Conservation (phyloP, 2,888 invertebrate species). For the Macrosiphum euphorbiae region DNA sequence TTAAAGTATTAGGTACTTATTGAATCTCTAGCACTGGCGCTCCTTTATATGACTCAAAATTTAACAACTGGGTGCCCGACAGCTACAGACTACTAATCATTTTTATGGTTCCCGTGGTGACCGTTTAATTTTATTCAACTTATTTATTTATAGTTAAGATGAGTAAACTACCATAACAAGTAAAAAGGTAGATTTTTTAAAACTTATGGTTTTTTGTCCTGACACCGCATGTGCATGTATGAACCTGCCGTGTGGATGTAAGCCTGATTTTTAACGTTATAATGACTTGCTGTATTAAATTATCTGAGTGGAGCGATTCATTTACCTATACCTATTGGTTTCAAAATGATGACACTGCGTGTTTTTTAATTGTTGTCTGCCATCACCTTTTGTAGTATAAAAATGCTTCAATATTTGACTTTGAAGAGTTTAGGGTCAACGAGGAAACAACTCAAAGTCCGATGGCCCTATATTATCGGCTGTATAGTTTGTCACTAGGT, state of each 20-base stretch:
- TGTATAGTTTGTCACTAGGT: too few species aligned
- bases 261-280: not conserved
- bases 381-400: too few species aligned
- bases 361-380: not conserved
- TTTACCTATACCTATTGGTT: not conserved
- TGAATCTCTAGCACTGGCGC: too few species aligned
- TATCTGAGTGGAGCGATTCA: not conserved
- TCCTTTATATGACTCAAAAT: too few species aligned
- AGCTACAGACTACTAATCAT: not conserved
- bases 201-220: not conserved
- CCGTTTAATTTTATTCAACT: not conserved
- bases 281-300: conserved; percentile 1
- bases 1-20: too few species aligned
- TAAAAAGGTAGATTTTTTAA: not conserved
- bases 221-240: not conserved
- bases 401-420: too few species aligned
- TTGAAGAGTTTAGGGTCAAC: too few species aligned
- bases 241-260: not conserved
- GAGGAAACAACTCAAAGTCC: too few species aligned
- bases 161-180: not conserved
- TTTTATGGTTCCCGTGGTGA: not conserved
- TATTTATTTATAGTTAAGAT: not conserved
- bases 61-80: too few species aligned
- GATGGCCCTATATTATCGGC: too few species aligned
- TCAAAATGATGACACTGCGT: not conserved